These are phyloP conservation scores for Erannis defoliaria DNA, from an alignment of 2,888 invertebrate species.

Conservation along the genomic window DNA sequence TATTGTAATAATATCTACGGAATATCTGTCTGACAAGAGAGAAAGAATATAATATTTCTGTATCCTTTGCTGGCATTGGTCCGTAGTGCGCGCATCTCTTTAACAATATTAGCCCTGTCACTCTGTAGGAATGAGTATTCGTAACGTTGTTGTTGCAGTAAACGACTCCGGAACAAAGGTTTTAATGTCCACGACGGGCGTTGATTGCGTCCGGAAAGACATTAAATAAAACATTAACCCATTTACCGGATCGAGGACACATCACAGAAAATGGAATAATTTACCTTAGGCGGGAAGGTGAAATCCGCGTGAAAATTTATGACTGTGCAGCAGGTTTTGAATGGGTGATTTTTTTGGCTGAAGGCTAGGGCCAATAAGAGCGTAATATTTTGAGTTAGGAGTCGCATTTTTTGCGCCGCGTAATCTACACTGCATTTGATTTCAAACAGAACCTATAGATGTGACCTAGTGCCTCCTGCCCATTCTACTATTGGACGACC, in stretches of 20 bases:
- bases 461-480: no score
- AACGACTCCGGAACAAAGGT: slow-evolving; percentile 49
- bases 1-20: no score
- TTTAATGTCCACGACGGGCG: slow-evolving; percentile 48
- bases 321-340: not conserved
- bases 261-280: slow-evolving; percentile 37
- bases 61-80: no score
- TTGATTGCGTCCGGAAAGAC: slow-evolving; percentile 51
- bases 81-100: not conserved
- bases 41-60: not conserved
- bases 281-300: slow-evolving; percentile 22
- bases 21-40: no score
- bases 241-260: slow-evolving; percentile 47
- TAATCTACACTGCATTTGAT: no score
- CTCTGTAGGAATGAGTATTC: not conserved
- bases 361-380: no score
- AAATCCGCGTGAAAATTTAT: slow-evolving; percentile 16
- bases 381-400: no score
- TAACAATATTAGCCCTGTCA: not conserved
- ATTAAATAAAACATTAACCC: slow-evolving; percentile 49
- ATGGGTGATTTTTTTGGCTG: not conserved
- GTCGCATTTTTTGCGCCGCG: no score
- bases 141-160: slow-evolving; percentile 25
- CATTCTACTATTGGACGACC: no score
- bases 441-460: no score